Percentiles rank a stretch among this genome's conserved stretches.
These are phyloP conservation scores for Hyles lineata DNA, from an alignment of 2,888 invertebrate genomes.

Conservation along the genomic window DNA sequence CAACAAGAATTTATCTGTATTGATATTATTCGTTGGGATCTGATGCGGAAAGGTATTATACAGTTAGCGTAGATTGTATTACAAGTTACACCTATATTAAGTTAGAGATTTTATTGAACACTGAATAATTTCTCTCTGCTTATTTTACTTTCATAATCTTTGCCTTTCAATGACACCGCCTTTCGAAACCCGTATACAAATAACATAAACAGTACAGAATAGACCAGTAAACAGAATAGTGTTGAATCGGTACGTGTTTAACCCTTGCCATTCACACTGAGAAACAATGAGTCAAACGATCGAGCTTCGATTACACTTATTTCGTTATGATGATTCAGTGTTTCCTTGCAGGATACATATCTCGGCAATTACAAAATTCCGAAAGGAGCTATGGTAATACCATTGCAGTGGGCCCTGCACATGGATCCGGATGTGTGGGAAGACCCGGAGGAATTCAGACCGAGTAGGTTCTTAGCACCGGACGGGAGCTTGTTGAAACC, in stretches of 20 bases:
- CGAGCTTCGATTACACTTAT: constrained; percentile 21
- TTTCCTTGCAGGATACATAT: constrained; percentile 76
- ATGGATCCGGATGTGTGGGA: constrained; percentile 88
- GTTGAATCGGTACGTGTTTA: not conserved
- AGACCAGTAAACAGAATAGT: not conserved
- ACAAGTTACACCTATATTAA: not conserved
- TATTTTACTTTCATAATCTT: not conserved
- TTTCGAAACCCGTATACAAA: not conserved
- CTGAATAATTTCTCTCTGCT: not conserved
- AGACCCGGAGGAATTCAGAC: constrained; percentile 88
- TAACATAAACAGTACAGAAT: not conserved
- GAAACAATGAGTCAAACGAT: constrained; percentile 23
- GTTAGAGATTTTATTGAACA: not conserved
- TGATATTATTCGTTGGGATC: not conserved
- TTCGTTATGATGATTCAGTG: constrained; percentile 15
- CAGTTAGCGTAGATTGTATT: not conserved
- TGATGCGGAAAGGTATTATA: not conserved
- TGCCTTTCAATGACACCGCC: not conserved
- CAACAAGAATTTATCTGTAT: not conserved
- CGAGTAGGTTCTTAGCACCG: constrained; percentile 87
- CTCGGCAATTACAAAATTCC: constrained; percentile 88
- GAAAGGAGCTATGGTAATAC: constrained; percentile 90
- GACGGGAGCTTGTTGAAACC: constrained; percentile 87
- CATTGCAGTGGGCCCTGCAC: constrained; percentile 92
- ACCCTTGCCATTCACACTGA: constrained; percentile 26